Evolutionary conservation across 2,888 invertebrate genomes (phyloP), one percentile per base, ranked within the genome.

Genomic region (Empis livida): DNA sequence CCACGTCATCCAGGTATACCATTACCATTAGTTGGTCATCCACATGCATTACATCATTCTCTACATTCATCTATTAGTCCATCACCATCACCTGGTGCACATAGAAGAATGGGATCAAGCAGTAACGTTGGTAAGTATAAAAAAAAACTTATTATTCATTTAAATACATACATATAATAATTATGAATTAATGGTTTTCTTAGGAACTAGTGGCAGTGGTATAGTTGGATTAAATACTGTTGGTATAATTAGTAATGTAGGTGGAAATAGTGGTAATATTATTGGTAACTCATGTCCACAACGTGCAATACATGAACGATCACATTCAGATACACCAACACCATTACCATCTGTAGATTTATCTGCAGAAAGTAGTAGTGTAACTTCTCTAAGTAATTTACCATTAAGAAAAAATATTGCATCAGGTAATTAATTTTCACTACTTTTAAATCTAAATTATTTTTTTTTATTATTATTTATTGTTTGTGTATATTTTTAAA

Each of bases 311-410:
- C 91, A 91, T 65, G 91, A 91, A 67, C 76, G 91, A 52, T 90
- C 90, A 30, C 90, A 91, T 69, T 90, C 90, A 23, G 91, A 91
- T 67, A 89, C 89, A 43, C 88, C 85, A 16, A 84, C 86, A 44
- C 82, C 86, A 45, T 72, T 88, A 57, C 85, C 86, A 44, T 82
- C 86, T 11, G 91, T 94, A 45, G 90, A 92, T 68, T 75, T 95
- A 49, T 92, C 90, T 47, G 88, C 90, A 31, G 94, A 95, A 71
- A 93, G 93, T 70, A 93, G 93, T 68, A 93, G 92, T 67, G 93
- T 94, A 53, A 90, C 93, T 46, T 91, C 91, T 51, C 79, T 93
- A 59, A 88, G 89, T 63, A 91, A 90, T 74, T 76, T 92, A 70
- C 89, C 91, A 52, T 72, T 90, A 57, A 75, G 91, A 56, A 92